These are phyloP conservation scores for Antitype chi DNA, from an alignment of 2,888 invertebrate genomes.

Conservation along the genomic window DNA sequence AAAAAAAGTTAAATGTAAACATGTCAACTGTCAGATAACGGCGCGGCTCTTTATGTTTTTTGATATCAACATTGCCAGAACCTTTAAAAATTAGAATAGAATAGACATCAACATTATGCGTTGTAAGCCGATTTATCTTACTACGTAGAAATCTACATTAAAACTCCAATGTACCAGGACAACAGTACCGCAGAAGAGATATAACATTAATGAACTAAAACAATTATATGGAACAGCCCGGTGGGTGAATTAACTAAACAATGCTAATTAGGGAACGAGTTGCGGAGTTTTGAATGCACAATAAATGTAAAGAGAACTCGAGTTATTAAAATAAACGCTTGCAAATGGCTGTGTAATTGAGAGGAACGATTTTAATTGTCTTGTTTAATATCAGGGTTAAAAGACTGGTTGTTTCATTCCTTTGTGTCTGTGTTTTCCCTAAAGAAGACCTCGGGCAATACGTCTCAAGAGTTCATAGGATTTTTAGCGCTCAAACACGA, in stretches of 20 bases:
- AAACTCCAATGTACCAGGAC: slow-evolving; percentile 33
- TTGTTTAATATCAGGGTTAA: neutral
- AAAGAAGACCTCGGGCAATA: neutral
- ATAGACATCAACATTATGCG: no score
- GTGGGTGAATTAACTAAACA: slow-evolving; percentile 53
- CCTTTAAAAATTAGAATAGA: no score
- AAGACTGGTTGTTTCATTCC: neutral
- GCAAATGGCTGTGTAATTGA: slow-evolving; percentile 6
- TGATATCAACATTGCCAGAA: no score
- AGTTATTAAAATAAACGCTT: slow-evolving; percentile 49
- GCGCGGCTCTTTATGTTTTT: no score
- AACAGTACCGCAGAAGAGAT: slow-evolving; percentile 42
- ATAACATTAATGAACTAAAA: slow-evolving; percentile 55
- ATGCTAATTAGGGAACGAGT: slow-evolving; percentile 55
- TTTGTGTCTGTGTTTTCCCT: neutral
- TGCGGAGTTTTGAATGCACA: slow-evolving; percentile 57
- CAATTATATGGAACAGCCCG: slow-evolving; percentile 47
- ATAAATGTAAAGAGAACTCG: slow-evolving; percentile 46
- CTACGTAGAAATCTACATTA: slow-evolving; percentile 24
- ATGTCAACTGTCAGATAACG: no score
- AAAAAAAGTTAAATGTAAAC: no score
- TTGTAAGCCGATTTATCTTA: neutral
- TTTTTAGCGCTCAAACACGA: no score
- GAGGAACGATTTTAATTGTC: slow-evolving; percentile 8
- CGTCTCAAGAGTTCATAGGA: no score